Evolutionary conservation across 2,113 vertebrate species (phyloP).

Genomic region (Emydocephalus ijimae): DNA sequence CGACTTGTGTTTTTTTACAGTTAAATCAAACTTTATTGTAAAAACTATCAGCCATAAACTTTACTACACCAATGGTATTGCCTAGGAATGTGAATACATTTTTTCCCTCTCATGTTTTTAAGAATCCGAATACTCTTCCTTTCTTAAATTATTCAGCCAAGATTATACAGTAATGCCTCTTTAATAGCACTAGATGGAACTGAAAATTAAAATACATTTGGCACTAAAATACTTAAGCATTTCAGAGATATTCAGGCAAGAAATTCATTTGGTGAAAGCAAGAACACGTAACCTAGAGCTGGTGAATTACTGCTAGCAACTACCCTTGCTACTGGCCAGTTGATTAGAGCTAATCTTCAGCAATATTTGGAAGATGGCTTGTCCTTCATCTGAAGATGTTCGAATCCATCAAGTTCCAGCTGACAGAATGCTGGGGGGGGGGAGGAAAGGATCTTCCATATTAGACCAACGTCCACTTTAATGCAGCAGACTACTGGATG

Average conservation of each 20-base stretch:
- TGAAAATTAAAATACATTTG: not conserved
- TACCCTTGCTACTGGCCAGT: no score
- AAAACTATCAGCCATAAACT: not conserved
- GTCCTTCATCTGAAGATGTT: no score
- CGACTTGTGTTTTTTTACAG: not conserved
- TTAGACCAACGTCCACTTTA: no score
- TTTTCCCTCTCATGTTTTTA: not conserved
- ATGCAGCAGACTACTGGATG: no score
- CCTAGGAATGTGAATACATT: not conserved
- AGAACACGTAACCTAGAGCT: not conserved
- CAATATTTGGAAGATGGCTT: no score
- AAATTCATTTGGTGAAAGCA: not conserved
- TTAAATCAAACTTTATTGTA: constrained; percentile 1
- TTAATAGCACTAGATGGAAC: not conserved
- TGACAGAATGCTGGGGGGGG: no score
- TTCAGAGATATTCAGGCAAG: not conserved
- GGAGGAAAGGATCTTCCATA: no score
- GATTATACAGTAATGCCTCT: not conserved
- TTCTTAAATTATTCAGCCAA: not conserved
- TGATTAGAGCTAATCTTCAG: no score
- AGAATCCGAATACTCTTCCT: not conserved
- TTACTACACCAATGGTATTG: not conserved
- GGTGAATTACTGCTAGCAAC: not conserved
- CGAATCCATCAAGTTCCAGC: no score
- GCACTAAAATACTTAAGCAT: not conserved